phyloP scores from a whole-genome alignment of 92 coral and sea anemone genomes.

The Virgularia gustaviana region DNA sequence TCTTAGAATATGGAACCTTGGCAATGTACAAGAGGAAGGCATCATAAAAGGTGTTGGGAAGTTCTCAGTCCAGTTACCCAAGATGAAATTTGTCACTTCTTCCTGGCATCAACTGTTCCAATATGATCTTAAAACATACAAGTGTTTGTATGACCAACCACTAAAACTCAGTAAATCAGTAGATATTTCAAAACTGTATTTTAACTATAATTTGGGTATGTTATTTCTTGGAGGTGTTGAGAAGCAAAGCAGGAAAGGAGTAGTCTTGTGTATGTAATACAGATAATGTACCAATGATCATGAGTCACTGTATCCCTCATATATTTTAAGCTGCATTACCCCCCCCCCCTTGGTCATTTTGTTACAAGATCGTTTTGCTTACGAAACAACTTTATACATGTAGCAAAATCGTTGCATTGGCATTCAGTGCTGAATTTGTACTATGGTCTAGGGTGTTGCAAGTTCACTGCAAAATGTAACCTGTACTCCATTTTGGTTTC shows the following conservation, averaged over 20 bases:
- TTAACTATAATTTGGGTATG: constrained; percentile 22
- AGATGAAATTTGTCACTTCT: constrained; percentile 3
- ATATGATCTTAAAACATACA: constrained; percentile 3
- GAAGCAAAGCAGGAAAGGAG: constrained; percentile 10
- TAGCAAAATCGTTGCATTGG: background rate
- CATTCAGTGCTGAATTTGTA: background rate
- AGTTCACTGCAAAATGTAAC: too few species aligned
- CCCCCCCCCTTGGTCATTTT: too few species aligned
- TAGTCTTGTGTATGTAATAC: constrained; percentile 8
- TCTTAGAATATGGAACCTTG: constrained; percentile 66
- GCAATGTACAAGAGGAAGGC: constrained; percentile 65
- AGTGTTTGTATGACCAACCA: constrained; percentile 11
- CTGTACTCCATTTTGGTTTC: background rate
- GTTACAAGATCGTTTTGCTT: too few species aligned
- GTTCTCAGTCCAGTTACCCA: constrained; percentile 27
- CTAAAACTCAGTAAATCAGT: background rate
- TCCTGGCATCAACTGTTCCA: background rate
- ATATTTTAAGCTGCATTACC: too few species aligned
- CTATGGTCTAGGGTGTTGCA: background rate
- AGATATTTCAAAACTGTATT: constrained; percentile 18
- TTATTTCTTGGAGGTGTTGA: constrained; percentile 12
- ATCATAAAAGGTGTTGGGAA: constrained; percentile 58
- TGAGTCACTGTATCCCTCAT: too few species aligned
- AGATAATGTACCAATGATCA: too few species aligned
- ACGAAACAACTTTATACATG: background rate